These are phyloP conservation scores for Polypedilum vanderplanki DNA, from an alignment of 1,140 invertebrate genomes.

Conservation along the genomic window DNA sequence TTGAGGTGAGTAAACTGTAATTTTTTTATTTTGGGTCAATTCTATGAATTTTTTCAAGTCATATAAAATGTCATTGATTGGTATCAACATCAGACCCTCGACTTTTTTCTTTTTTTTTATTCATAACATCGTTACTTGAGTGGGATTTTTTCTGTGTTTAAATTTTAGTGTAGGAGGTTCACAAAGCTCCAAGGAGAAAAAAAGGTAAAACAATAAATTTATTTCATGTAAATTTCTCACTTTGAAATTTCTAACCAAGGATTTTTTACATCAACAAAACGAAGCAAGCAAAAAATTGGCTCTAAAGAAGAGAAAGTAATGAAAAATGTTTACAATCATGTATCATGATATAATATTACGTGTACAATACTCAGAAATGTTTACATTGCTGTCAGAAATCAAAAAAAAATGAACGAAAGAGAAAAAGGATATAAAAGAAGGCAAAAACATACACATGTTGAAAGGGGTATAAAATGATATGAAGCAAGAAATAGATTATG, in stretches of 20 bases:
- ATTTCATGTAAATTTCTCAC: not conserved
- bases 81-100: too few species aligned
- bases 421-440: not conserved
- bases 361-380: constrained; percentile 12
- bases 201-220: too few species aligned
- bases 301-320: not conserved
- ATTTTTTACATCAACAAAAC: not conserved
- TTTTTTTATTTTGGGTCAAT: too few species aligned
- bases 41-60: too few species aligned
- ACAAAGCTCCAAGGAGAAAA: too few species aligned
- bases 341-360: constrained; percentile 13
- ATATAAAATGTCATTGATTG: too few species aligned
- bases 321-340: constrained; percentile 6
- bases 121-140: too few species aligned
- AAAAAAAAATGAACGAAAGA: not conserved
- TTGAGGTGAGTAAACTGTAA: too few species aligned
- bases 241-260: not conserved
- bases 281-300: not conserved
- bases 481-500: not conserved
- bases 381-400: constrained; percentile 12
- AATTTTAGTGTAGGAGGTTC: too few species aligned
- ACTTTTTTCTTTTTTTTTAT: too few species aligned
- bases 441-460: not conserved
- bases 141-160: too few species aligned
- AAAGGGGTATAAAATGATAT: constrained; percentile 6